phyloP scores from a whole-genome alignment of 1,140 invertebrate genomes.

The Parapsyche elsis region DNA sequence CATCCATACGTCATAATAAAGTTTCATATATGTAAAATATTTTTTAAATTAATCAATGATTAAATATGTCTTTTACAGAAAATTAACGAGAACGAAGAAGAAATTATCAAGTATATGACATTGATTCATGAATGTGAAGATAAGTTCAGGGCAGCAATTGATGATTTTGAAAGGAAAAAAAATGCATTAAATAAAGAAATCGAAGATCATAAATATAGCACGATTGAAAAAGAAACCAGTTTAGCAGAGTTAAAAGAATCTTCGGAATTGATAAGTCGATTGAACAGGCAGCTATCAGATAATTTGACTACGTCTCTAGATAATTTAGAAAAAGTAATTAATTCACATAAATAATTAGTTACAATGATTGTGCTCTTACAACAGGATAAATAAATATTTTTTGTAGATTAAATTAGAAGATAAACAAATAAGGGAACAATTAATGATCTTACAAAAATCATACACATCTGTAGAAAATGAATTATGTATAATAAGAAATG shows the following conservation, averaged over 20 bases:
- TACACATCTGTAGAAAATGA: conserved; percentile 69
- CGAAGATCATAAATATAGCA: conserved; percentile 48
- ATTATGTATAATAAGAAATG: conserved; percentile 66
- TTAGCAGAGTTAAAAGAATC: conserved; percentile 64
- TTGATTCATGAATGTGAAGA: conserved; percentile 75
- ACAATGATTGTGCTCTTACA: no score
- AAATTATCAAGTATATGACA: conserved; percentile 75
- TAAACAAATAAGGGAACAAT: conserved; percentile 61
- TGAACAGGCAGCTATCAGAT: conserved; percentile 67
- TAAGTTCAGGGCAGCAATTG: conserved; percentile 67
- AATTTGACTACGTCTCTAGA: conserved; percentile 67
- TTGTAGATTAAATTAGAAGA: conserved; percentile 60
- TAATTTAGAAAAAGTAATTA: conserved; percentile 66
- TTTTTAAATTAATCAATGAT: no score
- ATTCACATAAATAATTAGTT: no score
- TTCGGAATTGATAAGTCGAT: conserved; percentile 65
- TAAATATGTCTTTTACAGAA: conserved; percentile 63
- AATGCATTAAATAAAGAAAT: conserved; percentile 52
- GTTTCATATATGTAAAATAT: no score
- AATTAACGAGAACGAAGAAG: conserved; percentile 72
- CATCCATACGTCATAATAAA: no score
- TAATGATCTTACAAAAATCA: conserved; percentile 66
- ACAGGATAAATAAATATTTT: conserved; percentile 36
- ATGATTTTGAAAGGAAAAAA: conserved; percentile 50
- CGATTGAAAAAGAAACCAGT: conserved; percentile 61